These are phyloP conservation scores for Geophilus truncorum DNA, from an alignment of 2,888 invertebrate genomes.

Conservation along the genomic window DNA sequence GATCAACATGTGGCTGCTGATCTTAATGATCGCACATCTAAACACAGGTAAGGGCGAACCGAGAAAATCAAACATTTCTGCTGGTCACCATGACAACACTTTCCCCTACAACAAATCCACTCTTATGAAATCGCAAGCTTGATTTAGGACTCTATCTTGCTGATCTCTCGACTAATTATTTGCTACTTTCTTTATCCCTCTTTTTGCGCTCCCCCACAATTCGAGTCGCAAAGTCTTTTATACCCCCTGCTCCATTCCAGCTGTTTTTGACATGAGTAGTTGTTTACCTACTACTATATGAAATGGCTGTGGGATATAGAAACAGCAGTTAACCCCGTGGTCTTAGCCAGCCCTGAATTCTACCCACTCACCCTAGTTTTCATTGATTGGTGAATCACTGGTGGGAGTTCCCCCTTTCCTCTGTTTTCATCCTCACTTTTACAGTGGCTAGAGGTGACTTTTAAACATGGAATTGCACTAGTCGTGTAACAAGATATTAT, in stretches of 20 bases:
- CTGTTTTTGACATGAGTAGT: not conserved
- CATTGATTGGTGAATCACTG: not conserved
- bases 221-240: no score
- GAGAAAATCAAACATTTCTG: no score
- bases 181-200: conserved; percentile 37
- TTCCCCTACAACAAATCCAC: not conserved
- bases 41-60: not conserved
- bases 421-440: not conserved
- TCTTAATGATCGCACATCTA: not conserved
- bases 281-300: not conserved
- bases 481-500: not conserved
- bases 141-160: not conserved
- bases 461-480: not conserved
- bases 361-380: not conserved
- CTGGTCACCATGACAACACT: no score
- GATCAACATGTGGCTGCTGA: not conserved
- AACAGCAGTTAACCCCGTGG: not conserved
- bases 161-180: conserved; percentile 23
- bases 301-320: not conserved
- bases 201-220: conserved; percentile 45
- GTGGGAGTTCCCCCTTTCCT: not conserved
- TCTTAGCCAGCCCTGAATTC: not conserved
- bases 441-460: not conserved
- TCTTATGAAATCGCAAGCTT: not conserved
- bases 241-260: no score